Base-by-base conservation (phyloP, 2,888 invertebrate species). In the Drosophila dives region DNA sequence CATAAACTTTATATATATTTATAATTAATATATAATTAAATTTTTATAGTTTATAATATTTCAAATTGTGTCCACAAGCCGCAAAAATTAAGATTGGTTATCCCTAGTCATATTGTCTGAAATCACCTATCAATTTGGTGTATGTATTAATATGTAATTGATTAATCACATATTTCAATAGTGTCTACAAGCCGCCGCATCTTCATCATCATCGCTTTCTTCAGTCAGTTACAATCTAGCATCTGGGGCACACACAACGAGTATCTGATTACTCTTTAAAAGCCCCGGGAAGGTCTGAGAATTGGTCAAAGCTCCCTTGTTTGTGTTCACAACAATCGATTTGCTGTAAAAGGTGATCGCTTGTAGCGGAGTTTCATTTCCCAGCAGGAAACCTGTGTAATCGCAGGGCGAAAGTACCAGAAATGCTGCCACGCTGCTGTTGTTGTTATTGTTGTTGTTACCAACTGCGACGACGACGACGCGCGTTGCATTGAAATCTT, bases 231-330 rank as follows among this genome's bases (percentile, higher is more conserved):
- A 90, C 92, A 93, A 93, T 91, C 93, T 91, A 93, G 93, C 93
- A 93, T 91, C 91, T 93, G 93, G 93, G 93, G 93, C 92, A 87
- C 86, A 91, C 93, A 92, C 49, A 61, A 92, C 93, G 93, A 92
- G 93, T 92, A 93, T 92, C 76, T 82, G 72, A 92, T 93, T 93
- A 91, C 93, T 93, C 17, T 2, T 61, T 29, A 72, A 74, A 80
- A 71, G 93, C 93, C 93, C 90, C 93, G 93, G 93, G 93, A 93
- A 93, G 93, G 93, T 93, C 93, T 93, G 93, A 93, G 93, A 93
- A 77, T 91, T 90, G 93, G 92, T 91, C 92, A 82, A 88, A 90
- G 86, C 90, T 71, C 83, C 79, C 59, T 48, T 62, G 72, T 75
- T 77, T 59, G 55, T 26, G 49, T 66, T 71, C 29, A 77, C 77